Base-by-base conservation (phyloP, 2,797 vertebrate genomes). In the Argentina silus region DNA sequence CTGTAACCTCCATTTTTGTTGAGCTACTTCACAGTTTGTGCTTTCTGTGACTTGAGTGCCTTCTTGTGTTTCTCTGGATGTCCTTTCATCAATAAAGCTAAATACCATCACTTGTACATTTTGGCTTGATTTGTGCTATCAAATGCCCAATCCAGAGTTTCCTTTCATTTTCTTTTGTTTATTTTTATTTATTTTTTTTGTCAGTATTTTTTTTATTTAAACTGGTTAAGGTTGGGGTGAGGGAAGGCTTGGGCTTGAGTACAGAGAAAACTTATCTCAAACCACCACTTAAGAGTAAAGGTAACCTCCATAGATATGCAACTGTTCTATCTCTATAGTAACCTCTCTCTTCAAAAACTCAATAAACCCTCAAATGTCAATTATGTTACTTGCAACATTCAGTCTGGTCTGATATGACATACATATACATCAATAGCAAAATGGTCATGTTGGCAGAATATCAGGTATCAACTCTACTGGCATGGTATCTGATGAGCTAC, bases 361-460 rank as follows among this genome's bases (percentile, higher is more conserved):
- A 48, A 75, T 73, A 67, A 70, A 67, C 21, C 14, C 14, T 53
- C 48, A 50, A 14, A 59, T 50, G 50, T 82, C 70, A 79, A 15
- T 70, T 59, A 72, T 42, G 48, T 57, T 69, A 69, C n/a, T 60
- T 70, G 69, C 70, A 77, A 88, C 85, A 89, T 89, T 88, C 84
- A 85, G 62, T 84, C 70, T 82, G 81, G 83, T 86, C 82, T 79
- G 23, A 79, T 44, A 61, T 74, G 5, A 77, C 44, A 57, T 42
- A 48, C 59, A 70, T 70, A 65, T 19, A 44, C 67, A 68, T 48
- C 64, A 67, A 6, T 12, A 45, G 53, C 67, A 48, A 55, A 55
- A 70, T 23, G 21, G 60, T 45, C 8, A 69, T 44, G 9, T 15
- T 14, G 11, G 17, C 36, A 19, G 6, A 62, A 71, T 44, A 23